A percentile compares a stretch with the other conserved stretches of the same genome.
Conservation (phyloP, 2,888 invertebrate genomes). For the Lamproptera curius region DNA sequence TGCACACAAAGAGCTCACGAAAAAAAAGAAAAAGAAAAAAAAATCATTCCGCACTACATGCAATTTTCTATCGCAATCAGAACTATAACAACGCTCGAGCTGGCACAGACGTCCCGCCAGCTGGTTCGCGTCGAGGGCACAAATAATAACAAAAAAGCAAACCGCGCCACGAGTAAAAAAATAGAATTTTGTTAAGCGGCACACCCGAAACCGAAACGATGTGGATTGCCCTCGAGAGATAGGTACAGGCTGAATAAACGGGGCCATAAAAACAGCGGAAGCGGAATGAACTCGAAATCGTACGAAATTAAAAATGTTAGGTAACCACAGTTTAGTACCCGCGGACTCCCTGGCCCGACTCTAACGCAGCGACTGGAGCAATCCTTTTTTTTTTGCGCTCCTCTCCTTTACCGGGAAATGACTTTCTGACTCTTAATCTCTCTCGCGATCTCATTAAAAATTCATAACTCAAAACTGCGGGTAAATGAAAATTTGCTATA, state of each 20-base stretch:
- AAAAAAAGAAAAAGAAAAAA: conserved; percentile 15
- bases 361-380: conserved; percentile 60
- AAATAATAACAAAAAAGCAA: conserved; percentile 55
- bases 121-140: conserved; percentile 43
- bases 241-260: conserved; percentile 39
- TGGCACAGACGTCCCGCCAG: conserved; percentile 37
- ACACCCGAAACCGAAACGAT: conserved; percentile 64
- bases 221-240: conserved; percentile 69
- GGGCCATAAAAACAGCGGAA: conserved; percentile 39
- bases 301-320: conserved; percentile 24
- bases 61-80: conserved; percentile 36
- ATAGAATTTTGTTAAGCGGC: conserved; percentile 63
- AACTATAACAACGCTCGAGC: conserved; percentile 39
- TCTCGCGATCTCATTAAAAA: conserved; percentile 81
- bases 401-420: conserved; percentile 76
- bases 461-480: conserved; percentile 79
- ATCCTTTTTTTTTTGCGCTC: conserved; percentile 64
- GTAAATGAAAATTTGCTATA: conserved; percentile 71
- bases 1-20: no score
- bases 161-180: conserved; percentile 38
- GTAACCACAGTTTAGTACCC: conserved; percentile 21
- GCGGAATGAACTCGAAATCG: conserved; percentile 12
- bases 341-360: conserved; percentile 42
- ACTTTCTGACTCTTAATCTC: conserved; percentile 80
- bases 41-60: conserved; percentile 32